Conservation (phyloP, 2,113 vertebrate genomes). For the Otis tarda region DNA sequence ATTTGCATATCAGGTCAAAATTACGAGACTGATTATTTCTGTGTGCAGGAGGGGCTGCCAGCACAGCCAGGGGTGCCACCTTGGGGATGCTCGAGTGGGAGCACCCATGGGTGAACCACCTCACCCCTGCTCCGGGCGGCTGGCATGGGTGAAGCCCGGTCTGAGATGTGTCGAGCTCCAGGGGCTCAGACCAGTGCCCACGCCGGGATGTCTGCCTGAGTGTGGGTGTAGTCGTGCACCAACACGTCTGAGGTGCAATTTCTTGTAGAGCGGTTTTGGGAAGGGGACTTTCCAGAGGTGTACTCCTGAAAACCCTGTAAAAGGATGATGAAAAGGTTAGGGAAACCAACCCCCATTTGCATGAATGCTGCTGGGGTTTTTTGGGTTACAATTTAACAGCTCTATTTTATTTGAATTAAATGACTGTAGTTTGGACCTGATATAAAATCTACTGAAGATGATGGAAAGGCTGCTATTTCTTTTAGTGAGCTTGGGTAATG, state of each 20-base stretch:
- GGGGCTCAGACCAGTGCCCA: background rate
- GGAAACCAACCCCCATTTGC: background rate
- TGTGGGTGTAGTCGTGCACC: rapidly evolving
- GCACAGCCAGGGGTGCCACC: rapidly evolving
- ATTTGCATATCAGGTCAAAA: background rate
- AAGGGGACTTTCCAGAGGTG: background rate
- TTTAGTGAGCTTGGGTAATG: background rate
- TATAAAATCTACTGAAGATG: background rate
- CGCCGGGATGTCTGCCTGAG: rapidly evolving
- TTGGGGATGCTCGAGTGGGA: background rate
- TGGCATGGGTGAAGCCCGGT: background rate
- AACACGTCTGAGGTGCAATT: rapidly evolving
- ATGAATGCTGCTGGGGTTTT: background rate
- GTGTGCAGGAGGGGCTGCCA: rapidly evolving
- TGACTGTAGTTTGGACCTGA: background rate
- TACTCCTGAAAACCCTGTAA: background rate
- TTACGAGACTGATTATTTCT: background rate
- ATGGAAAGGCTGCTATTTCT: background rate
- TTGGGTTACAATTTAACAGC: background rate
- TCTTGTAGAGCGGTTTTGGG: background rate
- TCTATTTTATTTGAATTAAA: background rate
- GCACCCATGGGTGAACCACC: background rate
- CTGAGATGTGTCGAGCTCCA: rapidly evolving
- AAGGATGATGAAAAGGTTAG: background rate
- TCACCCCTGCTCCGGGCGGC: background rate